Base-by-base conservation (phyloP, 2,113 vertebrate species). In the Otus sunia region DNA sequence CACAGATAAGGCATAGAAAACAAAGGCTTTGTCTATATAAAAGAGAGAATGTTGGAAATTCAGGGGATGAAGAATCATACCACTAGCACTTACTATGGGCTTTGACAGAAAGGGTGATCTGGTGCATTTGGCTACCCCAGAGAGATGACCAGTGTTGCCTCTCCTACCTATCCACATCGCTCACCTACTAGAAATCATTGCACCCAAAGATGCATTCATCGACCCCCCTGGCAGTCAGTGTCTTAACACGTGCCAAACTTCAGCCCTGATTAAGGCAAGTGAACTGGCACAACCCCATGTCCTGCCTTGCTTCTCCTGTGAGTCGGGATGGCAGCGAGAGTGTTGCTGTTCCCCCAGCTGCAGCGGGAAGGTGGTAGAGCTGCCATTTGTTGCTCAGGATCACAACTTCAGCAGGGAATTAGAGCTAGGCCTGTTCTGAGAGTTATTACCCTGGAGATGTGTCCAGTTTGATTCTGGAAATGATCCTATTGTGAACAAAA, bases 271-370 rank as follows among this genome's bases (percentile, higher is more conserved):
- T 71, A 39, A 76, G 39, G 15, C 39, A 66, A 66, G 39, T 37
- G n/a, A 86, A 43, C 32, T 59, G 45, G 20, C 23, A 71, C 10
- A 55, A 37, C 2, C 19, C 12, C 10, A 19, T 1, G 0, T 17
- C 22, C 50, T 30, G 43, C 68, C 50, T 80, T 11, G 63, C 55
- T 83, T 47, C 29, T 47, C 37, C 50, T 1, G 1, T 25, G 32
- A 53, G 50, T 27, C 2, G 1, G 22, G 50, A 18, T 17, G 23
- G 26, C 30, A 59, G n/a, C 3, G 0, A 30, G 30, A 80, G 9
- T 10, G 15, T 13, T 50, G 55, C 18, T 0, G 1, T 41, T 14
- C 13, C 19, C 12, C 15, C 1, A 2, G 18, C 17, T 67, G 25
- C 63, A 55, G 68, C 2, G 2, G 52, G 30, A 81, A 63, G 52